These are phyloP conservation scores for Chydorus sphaericus DNA, from an alignment of 2,888 invertebrate genomes.

Conservation along the genomic window DNA sequence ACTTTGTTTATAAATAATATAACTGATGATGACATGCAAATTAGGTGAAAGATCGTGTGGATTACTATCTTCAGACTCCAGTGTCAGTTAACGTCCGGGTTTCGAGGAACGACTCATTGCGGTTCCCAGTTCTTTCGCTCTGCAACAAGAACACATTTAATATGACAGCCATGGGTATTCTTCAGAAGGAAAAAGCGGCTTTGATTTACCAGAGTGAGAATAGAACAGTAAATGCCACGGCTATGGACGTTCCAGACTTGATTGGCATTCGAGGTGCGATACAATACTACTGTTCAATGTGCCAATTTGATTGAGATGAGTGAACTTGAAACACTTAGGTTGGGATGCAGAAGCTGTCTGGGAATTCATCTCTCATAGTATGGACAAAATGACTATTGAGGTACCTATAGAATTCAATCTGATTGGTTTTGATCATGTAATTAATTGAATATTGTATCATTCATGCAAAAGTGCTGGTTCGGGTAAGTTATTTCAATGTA, in stretches of 20 bases:
- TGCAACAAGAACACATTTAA: constrained; percentile 21
- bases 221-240: neutral
- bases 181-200: constrained; percentile 12
- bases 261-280: constrained; percentile 13
- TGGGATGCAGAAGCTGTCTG: no score
- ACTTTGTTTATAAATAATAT: neutral
- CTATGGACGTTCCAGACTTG: constrained; percentile 15
- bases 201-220: neutral
- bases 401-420: no score
- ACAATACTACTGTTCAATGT: no score
- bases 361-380: constrained; percentile 13
- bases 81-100: constrained; percentile 21
- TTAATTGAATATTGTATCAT: neutral
- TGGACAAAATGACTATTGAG: constrained; percentile 14
- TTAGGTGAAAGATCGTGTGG: constrained; percentile 19
- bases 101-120: constrained; percentile 19
- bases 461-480: neutral
- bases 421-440: neutral
- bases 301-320: no score
- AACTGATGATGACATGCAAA: neutral
- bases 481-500: neutral
- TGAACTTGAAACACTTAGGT: no score
- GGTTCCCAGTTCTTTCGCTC: constrained; percentile 19
- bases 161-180: constrained; percentile 15
- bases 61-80: constrained; percentile 18